Evolutionary conservation across 2,797 vertebrate species (phyloP).

Genomic region (Sebastes steindachneri): DNA sequence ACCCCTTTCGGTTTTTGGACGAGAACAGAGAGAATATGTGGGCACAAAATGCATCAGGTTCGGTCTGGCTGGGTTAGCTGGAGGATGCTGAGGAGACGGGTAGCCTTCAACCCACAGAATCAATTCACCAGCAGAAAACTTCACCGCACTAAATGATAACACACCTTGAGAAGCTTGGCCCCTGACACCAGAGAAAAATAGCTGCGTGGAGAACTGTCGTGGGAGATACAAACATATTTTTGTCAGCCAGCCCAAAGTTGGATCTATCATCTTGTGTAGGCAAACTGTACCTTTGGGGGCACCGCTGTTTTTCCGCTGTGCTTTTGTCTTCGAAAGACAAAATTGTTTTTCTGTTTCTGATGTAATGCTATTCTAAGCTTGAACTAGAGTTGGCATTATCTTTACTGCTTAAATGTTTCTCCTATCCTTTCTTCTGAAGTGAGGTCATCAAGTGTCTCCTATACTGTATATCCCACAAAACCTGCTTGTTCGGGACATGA

Average conservation of each 20-base stretch:
- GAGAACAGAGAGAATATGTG: constrained; percentile 76
- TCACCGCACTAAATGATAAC: constrained; percentile 73
- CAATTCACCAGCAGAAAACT: constrained; percentile 69
- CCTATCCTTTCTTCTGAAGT: not conserved
- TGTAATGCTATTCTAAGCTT: not conserved
- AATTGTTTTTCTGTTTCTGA: constrained; percentile 22
- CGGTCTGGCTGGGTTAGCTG: constrained; percentile 66
- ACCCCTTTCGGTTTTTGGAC: constrained; percentile 66
- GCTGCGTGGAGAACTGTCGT: constrained; percentile 59
- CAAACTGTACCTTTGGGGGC: constrained; percentile 57
- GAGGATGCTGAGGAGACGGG: constrained; percentile 65
- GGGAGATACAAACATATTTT: constrained; percentile 70
- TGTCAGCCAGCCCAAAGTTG: constrained; percentile 65
- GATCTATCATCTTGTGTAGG: constrained; percentile 67
- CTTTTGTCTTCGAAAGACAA: constrained; percentile 45
- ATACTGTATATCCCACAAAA: not conserved
- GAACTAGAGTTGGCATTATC: not conserved
- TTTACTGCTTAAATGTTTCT: not conserved
- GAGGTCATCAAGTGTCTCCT: not conserved
- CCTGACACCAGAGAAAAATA: constrained; percentile 76
- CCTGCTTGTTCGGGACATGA: not conserved
- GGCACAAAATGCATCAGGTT: constrained; percentile 68
- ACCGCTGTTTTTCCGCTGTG: constrained; percentile 13
- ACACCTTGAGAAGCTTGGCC: constrained; percentile 77
- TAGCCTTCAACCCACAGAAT: constrained; percentile 78